Evolutionary conservation across 2,797 vertebrate genomes (phyloP), one percentile per base, ranked within the genome.

Genomic region (Neosilurus hyrtlii): DNA sequence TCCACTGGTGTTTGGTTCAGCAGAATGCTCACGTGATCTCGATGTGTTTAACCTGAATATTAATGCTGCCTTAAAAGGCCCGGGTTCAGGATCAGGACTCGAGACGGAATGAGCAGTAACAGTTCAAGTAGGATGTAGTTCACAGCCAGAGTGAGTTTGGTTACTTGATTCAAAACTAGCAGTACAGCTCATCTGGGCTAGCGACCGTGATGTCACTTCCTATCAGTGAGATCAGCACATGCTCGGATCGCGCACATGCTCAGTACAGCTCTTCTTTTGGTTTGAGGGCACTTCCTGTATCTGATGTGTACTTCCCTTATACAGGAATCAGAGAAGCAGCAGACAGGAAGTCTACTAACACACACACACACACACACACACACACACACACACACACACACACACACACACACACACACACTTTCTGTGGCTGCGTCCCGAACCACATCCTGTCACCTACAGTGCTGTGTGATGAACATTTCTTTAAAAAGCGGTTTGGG

Each of bases 181-280:
- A 67, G 63, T 35, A 22, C 2, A 52, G 68, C n/a, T 43, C 26
- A 30, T 62, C 14, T 2, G 14, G 4, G 35, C 51, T 51, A 67
- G 16, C 54, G 26, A 0, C 56, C 65, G 2, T 83, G 83, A 87
- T 81, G 83, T 87, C 67, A 87, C 37, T 87, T 85, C 83, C 81
- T 52, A 7, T 75, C 78, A 78, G 76, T 66, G 79, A 70, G 63
- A 75, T 30, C 80, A 20, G 71, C 49, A 49, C 26, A 26, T 77
- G 78, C 81, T 30, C 80, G 15, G 71, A 35, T 56, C 26, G 26
- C 72, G 78, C 81, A 83, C 78, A 82, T n/a, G 66, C 77, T 80
- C 63, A 83, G 86, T 75, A 61, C n/a, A 24, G 10, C 67, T 24
- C 9, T 71, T 52, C 35, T 63, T 62, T 52, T 79, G 61, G 49